Evolutionary conservation across 2,888 invertebrate genomes (phyloP).

Genomic region (Desoria tigrina): DNA sequence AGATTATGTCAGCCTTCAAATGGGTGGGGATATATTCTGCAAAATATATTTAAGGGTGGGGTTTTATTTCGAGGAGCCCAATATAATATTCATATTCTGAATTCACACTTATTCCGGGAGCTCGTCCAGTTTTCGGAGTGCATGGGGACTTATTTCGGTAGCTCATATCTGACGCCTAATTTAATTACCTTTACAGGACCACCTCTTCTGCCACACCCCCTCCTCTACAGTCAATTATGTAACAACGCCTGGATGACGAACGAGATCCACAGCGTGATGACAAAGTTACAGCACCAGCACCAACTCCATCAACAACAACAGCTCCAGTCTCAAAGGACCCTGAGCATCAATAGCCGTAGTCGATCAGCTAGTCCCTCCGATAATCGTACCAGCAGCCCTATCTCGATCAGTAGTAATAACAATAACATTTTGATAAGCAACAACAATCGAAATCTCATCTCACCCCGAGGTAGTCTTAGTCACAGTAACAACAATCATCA

Average conservation of each 20-base stretch:
- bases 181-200: slow-evolving; percentile 22
- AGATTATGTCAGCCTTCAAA: not conserved
- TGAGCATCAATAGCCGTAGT: slow-evolving; percentile 12
- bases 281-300: slow-evolving; percentile 51
- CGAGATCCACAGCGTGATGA: slow-evolving; percentile 52
- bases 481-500: too few relatives aligned
- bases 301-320: slow-evolving; percentile 46
- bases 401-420: slow-evolving; percentile 31
- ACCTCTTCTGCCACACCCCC: slow-evolving; percentile 49
- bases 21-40: too few relatives aligned
- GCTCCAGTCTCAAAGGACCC: slow-evolving; percentile 6
- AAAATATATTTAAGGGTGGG: too few relatives aligned
- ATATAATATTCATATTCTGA: too few relatives aligned
- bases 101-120: too few relatives aligned
- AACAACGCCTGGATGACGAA: slow-evolving; percentile 53
- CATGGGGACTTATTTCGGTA: too few relatives aligned
- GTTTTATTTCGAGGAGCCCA: too few relatives aligned
- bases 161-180: too few relatives aligned
- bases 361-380: slow-evolving; percentile 33
- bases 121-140: too few relatives aligned
- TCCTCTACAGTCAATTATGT: slow-evolving; percentile 52
- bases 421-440: slow-evolving; percentile 24
- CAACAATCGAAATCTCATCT: slow-evolving; percentile 28
- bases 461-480: slow-evolving; percentile 33
- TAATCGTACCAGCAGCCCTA: not conserved